phyloP scores from a whole-genome alignment of 2,888 invertebrate species.

The Campopleginae sp. region DNA sequence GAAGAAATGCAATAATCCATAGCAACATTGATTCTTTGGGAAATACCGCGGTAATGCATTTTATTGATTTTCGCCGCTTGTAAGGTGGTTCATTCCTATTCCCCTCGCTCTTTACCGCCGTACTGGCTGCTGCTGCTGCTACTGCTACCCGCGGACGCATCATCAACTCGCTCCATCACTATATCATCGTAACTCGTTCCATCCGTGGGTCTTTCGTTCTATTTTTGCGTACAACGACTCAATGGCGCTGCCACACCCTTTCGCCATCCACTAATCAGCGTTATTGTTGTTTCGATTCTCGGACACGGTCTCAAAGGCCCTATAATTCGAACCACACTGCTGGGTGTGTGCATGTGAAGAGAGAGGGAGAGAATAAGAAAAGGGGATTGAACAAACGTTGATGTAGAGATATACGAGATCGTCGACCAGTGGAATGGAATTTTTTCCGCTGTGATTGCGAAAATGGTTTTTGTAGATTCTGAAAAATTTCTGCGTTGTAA shows the following conservation, averaged over 20 bases:
- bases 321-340: not conserved
- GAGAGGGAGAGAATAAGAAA: too few relatives aligned
- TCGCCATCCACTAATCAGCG: conserved; percentile 83
- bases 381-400: not conserved
- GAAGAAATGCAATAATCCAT: not conserved
- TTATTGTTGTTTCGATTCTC: conserved; percentile 82
- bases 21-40: conserved; percentile 45
- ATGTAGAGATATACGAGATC: not conserved
- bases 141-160: conserved; percentile 47
- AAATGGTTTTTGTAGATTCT: not conserved
- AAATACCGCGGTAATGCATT: conserved; percentile 73
- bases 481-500: not conserved
- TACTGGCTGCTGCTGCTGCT: conserved; percentile 50
- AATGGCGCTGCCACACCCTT: conserved; percentile 84
- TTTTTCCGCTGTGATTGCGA: not conserved
- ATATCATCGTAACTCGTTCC: conserved; percentile 14
- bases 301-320: conserved; percentile 42
- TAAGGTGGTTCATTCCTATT: conserved; percentile 83
- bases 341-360: not conserved
- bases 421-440: not conserved
- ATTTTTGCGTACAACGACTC: conserved; percentile 83
- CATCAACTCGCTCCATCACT: conserved; percentile 37
- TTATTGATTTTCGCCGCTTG: conserved; percentile 82
- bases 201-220: conserved; percentile 71
- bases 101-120: conserved; percentile 28